These are phyloP conservation scores for Centroberyx gerrardi DNA, from an alignment of 2,797 vertebrate genomes.

Conservation along the genomic window DNA sequence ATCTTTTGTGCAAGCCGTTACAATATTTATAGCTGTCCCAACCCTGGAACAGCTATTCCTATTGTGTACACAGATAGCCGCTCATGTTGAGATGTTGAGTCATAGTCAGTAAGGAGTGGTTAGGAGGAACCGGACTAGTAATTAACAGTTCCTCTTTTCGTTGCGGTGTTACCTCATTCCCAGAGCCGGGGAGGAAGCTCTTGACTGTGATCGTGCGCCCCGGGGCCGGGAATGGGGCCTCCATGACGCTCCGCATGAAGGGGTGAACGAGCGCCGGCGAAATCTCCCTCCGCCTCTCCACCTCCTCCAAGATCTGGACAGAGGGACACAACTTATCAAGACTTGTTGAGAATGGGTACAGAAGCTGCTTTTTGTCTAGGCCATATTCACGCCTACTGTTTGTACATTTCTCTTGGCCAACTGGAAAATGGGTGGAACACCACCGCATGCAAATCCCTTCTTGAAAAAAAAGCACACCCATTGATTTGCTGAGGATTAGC, in stretches of 20 bases:
- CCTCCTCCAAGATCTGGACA: slow-evolving; percentile 95
- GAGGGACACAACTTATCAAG: slow-evolving; percentile 26
- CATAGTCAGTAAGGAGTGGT: slow-evolving; percentile 52
- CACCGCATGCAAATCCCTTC: slow-evolving; percentile 5
- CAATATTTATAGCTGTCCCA: slow-evolving; percentile 2
- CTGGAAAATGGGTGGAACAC: slow-evolving; percentile 33
- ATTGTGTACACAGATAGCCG: slow-evolving; percentile 49
- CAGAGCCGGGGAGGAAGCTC: slow-evolving; percentile 95
- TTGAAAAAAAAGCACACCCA: slow-evolving; percentile 49
- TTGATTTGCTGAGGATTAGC: slow-evolving; percentile 49
- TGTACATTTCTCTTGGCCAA: slow-evolving; percentile 10
- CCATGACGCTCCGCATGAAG: slow-evolving; percentile 98
- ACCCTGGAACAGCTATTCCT: slow-evolving; percentile 24
- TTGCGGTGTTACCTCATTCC: slow-evolving; percentile 89
- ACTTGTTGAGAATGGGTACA: background rate
- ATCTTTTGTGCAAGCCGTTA: no score
- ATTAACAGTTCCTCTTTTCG: slow-evolving; percentile 66
- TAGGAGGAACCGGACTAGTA: slow-evolving; percentile 48
- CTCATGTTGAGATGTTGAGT: slow-evolving; percentile 57
- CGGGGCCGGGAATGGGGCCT: slow-evolving; percentile 96
- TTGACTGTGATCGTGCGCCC: slow-evolving; percentile 94
- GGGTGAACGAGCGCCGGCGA: slow-evolving; percentile 94
- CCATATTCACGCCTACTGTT: background rate
- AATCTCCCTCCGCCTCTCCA: slow-evolving; percentile 94
- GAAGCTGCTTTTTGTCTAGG: background rate